These are phyloP conservation scores for Dendrolimus punctatus DNA, from an alignment of 1,140 invertebrate genomes.

Conservation along the genomic window DNA sequence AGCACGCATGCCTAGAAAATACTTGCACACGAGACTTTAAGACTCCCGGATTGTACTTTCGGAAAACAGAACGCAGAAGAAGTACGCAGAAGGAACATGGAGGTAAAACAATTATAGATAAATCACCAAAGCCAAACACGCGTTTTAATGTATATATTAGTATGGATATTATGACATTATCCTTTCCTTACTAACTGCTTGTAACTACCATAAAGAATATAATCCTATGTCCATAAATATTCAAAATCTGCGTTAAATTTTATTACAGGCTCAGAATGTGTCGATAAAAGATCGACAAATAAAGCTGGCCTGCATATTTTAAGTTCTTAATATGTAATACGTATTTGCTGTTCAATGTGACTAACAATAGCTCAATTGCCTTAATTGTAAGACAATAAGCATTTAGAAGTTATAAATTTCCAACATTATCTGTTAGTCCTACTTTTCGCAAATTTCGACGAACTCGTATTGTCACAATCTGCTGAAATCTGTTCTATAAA, in stretches of 20 bases:
- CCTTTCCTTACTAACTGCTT: no score
- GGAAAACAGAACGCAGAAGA: neutral
- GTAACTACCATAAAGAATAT: neutral
- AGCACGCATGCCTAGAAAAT: no score
- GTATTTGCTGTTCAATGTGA: constrained; percentile 36
- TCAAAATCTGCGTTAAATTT: constrained; percentile 7
- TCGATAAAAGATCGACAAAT: constrained; percentile 36
- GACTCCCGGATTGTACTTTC: no score
- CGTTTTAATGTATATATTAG: neutral
- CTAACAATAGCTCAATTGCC: constrained; percentile 43
- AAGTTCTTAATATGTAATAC: constrained; percentile 39
- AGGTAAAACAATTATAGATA: no score
- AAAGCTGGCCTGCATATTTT: constrained; percentile 50
- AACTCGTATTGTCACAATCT: no score
- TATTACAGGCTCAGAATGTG: constrained; percentile 21
- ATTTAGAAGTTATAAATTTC: neutral
- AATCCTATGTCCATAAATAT: constrained; percentile 3
- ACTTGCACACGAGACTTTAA: no score
- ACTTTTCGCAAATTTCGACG: no score
- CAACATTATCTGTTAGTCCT: no score
- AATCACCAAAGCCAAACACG: no score
- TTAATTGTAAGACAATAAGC: constrained; percentile 61
- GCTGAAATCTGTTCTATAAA: no score
- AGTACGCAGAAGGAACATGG: neutral
- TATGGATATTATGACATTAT: neutral